These are phyloP conservation scores for Xenus cinereus DNA, from an alignment of 2,113 vertebrate species.

Conservation along the genomic window DNA sequence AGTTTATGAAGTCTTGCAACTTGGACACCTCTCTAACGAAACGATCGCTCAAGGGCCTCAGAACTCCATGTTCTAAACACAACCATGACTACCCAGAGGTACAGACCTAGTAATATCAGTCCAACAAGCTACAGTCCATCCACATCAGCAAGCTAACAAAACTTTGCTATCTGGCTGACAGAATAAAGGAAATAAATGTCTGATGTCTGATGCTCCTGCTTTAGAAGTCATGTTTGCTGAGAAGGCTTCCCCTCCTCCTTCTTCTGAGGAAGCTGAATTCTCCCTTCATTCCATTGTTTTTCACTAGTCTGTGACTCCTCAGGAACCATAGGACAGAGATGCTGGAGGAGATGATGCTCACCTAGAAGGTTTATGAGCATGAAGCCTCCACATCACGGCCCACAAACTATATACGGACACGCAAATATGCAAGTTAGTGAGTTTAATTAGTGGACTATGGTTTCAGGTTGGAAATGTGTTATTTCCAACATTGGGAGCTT, in stretches of 20 bases:
- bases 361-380: not conserved
- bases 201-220: not conserved
- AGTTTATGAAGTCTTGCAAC: not conserved
- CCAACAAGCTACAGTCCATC: not conserved
- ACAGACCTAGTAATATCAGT: not conserved
- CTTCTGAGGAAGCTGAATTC: not conserved
- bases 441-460: not conserved
- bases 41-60: not conserved
- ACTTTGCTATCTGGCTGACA: not conserved
- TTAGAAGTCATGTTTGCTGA: not conserved
- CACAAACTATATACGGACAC: not conserved
- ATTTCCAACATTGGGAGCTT: not conserved
- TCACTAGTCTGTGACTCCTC: not conserved
- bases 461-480: not conserved
- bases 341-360: not conserved
- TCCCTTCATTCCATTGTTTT: not conserved
- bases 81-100: not conserved
- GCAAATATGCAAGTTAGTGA: not conserved
- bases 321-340: not conserved
- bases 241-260: not conserved
- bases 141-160: not conserved
- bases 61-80: not conserved
- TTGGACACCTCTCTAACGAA: not conserved
- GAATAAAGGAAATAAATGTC: not conserved
- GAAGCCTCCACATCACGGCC: not conserved